These are phyloP conservation scores for Ormyrus thymus DNA, from an alignment of 2,888 invertebrate species.

Conservation along the genomic window DNA sequence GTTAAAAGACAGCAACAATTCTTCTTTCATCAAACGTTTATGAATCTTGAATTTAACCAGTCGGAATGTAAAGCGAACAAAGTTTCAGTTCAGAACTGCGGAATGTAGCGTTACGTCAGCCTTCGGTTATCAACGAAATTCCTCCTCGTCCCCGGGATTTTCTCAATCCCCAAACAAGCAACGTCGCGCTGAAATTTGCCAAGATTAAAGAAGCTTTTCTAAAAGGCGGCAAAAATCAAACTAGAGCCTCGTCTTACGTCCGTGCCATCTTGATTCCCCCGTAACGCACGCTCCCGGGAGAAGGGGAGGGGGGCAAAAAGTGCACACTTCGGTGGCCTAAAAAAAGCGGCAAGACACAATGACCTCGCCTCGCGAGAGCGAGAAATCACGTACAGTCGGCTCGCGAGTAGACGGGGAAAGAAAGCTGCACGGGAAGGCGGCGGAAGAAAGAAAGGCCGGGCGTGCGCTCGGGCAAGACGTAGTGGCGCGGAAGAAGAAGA, in stretches of 20 bases:
- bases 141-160: no score
- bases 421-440: conserved; percentile 5
- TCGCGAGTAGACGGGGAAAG: background rate
- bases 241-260: no score
- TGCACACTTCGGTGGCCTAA: conserved; percentile 41
- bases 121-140: no score
- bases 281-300: background rate
- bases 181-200: background rate
- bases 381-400: conserved; percentile 51
- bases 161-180: no score
- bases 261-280: no score
- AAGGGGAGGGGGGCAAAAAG: background rate
- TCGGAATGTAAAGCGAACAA: no score
- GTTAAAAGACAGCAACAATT: no score
- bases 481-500: background rate
- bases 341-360: conserved; percentile 31
- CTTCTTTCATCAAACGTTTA: no score
- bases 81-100: no score
- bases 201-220: background rate
- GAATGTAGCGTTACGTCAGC: no score
- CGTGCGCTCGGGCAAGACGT: conserved; percentile 25
- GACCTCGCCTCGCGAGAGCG: conserved; percentile 26
- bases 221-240: no score
- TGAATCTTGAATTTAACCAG: no score
- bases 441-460: conserved; percentile 51